Percentiles rank a stretch among this genome's conserved stretches.
Evolutionary conservation across 2,888 invertebrate species (phyloP).

Genomic region (Hirtodrosophila confusa): DNA sequence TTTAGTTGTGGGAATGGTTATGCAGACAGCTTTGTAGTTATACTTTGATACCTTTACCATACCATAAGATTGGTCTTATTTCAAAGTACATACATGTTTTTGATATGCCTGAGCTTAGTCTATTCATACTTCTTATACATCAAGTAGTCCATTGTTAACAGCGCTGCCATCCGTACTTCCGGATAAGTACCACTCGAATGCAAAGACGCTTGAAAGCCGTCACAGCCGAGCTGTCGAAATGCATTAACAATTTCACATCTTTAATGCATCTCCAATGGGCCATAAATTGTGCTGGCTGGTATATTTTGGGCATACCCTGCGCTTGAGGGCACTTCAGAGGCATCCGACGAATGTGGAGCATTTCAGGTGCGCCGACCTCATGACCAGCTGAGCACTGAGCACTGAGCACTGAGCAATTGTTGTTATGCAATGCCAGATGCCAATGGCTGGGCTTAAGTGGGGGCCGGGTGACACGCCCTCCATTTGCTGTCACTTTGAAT

Average conservation of each 20-base stretch:
- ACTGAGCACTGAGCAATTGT: slow-evolving; percentile 31
- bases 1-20: too few species aligned
- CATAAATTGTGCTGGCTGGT: slow-evolving; percentile 64
- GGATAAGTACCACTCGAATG: slow-evolving; percentile 7
- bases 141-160: slow-evolving; percentile 29
- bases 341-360: slow-evolving; percentile 31
- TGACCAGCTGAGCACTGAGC: slow-evolving; percentile 9
- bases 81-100: too few species aligned
- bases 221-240: slow-evolving; percentile 41
- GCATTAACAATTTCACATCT: slow-evolving; percentile 73
- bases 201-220: slow-evolving; percentile 35
- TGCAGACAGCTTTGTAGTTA: too few species aligned
- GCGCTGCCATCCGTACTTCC: too few species aligned
- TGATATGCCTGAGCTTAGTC: neutral
- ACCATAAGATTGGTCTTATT: too few species aligned
- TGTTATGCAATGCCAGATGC: slow-evolving; percentile 36
- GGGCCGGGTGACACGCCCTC: slow-evolving; percentile 62
- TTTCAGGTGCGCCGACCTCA: slow-evolving; percentile 49
- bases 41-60: too few species aligned
- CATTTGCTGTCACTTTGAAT: slow-evolving; percentile 54
- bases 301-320: slow-evolving; percentile 42
- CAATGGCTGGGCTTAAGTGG: slow-evolving; percentile 15
- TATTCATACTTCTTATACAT: neutral
- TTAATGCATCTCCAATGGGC: slow-evolving; percentile 75
- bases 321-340: slow-evolving; percentile 74